These are phyloP conservation scores for Catostylus mosaicus DNA, from an alignment of 30 jellyfish, hydroid and myxozoan species.

Conservation along the genomic window DNA sequence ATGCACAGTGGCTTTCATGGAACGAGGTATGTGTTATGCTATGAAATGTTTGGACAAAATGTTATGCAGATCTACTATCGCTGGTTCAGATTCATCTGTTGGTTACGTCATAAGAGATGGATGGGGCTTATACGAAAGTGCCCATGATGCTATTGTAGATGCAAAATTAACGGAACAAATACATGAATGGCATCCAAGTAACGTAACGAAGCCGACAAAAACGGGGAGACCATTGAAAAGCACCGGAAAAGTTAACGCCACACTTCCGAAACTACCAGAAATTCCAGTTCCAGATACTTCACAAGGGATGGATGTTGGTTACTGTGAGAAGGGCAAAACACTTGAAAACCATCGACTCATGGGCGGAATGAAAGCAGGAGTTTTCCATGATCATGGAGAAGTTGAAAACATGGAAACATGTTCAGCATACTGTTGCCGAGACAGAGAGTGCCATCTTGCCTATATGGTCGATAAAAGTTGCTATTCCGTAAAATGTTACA, in stretches of 20 bases:
- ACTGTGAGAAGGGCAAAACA: slow-evolving; percentile 77
- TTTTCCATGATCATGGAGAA: slow-evolving; percentile 85
- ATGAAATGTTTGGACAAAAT: slow-evolving; percentile 69
- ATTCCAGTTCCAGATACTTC: slow-evolving; percentile 57
- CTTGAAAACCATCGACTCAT: slow-evolving; percentile 65
- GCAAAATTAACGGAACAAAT: slow-evolving; percentile 36
- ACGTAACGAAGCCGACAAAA: slow-evolving; percentile 35
- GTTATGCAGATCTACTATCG: slow-evolving; percentile 70
- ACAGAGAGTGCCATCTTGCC: slow-evolving; percentile 87
- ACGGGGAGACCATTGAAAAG: background rate
- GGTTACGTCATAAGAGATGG: slow-evolving; percentile 92
- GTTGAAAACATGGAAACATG: slow-evolving; percentile 85
- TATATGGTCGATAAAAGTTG: slow-evolving; percentile 80
- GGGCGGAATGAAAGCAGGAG: slow-evolving; percentile 91
- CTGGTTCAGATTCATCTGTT: slow-evolving; percentile 60
- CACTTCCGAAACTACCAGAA: slow-evolving; percentile 36
- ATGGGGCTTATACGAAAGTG: slow-evolving; percentile 65
- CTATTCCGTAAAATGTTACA: slow-evolving; percentile 78
- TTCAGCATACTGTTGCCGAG: slow-evolving; percentile 83
- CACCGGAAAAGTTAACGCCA: background rate
- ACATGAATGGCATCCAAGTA: slow-evolving; percentile 29
- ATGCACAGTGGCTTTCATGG: slow-evolving; percentile 88
- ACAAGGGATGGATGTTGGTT: slow-evolving; percentile 59
- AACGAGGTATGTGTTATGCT: slow-evolving; percentile 79
- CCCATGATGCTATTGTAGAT: slow-evolving; percentile 74